Evolutionary conservation across 2,113 vertebrate genomes (phyloP), one percentile per base, ranked within the genome.

Genomic region (Hyaena hyaena): DNA sequence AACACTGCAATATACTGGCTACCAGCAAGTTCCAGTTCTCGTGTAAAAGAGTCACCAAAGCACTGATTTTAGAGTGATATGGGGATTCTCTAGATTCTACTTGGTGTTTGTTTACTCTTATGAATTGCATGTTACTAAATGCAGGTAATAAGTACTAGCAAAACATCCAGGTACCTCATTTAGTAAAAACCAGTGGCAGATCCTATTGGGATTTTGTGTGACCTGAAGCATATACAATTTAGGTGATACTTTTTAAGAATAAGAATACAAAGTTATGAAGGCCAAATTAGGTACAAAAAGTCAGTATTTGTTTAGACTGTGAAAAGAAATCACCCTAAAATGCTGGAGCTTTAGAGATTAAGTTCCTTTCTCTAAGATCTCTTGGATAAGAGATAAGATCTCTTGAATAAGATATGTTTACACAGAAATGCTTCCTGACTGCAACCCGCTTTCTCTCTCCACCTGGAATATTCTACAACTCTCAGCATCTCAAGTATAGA

Each of bases 91-190:
- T 31, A 61, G 35, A 82, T 92, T 91, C 79, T 96, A 31, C 31
- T 80, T 91, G 58, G 24, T 87, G 39, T 50, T 58, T 77, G 23
- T 93, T 92, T 86, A 89, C 16, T 81, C 43, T 3, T 76, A 88
- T 61, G 90, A 96, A 90, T 66, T 80, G 39, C 48, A 10, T 85
- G 83, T 95, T 73, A 93, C 45, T 74, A 91, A 93, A 39, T 63
- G 28, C 16, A 95, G 63, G 71, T 50, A 77, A 73, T 45, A 89
- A 53, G 39, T 68, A 77, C 19, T 63, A 77, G 63, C 81, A 93
- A 86, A 93, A 83, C 10, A 69, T n/a, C 10, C 53, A 89, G 7
- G 43, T 71, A 73, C 82, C 76, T 93, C 82, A 95, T 58, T 93
- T 90, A 80, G 68, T 87, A 90, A 93, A 95, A 93, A 10, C 14